Evolutionary conservation across 2,797 vertebrate species (phyloP).

Genomic region (Eidolon dupreanum): DNA sequence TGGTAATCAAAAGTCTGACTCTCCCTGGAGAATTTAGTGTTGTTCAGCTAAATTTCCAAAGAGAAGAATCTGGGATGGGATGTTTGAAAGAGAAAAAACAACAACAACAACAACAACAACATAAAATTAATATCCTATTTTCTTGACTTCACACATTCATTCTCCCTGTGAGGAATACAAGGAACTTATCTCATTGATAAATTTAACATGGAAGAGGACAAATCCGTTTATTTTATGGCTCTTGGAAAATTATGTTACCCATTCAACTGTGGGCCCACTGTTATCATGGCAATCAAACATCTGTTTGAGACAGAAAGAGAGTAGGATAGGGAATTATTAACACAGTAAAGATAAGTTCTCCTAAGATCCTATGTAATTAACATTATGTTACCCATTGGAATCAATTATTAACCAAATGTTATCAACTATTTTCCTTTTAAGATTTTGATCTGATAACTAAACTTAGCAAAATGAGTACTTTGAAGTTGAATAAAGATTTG

Average conservation of each 20-base stretch:
- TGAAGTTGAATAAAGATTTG: neutral
- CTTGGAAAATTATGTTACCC: neutral
- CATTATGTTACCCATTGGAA: neutral
- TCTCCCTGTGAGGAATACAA: neutral
- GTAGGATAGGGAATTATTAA: neutral
- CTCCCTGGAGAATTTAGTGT: neutral
- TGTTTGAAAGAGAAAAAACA: neutral
- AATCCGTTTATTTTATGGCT: constrained; percentile 3
- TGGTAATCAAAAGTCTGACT: neutral
- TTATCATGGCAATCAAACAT: neutral
- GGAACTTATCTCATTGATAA: neutral
- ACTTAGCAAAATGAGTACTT: neutral
- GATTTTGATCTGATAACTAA: neutral
- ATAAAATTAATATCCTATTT: neutral
- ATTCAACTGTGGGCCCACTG: neutral
- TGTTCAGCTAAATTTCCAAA: neutral
- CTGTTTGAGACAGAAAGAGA: neutral
- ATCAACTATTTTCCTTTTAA: neutral
- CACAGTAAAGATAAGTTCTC: neutral
- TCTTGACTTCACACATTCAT: neutral
- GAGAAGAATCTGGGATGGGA: neutral
- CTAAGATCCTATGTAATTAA: neutral
- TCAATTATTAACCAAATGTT: neutral
- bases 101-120: too few relatives aligned
- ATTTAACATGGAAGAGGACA: neutral